Conservation (phyloP, 2,797 vertebrate species). For the Phoebastria nigripes region DNA sequence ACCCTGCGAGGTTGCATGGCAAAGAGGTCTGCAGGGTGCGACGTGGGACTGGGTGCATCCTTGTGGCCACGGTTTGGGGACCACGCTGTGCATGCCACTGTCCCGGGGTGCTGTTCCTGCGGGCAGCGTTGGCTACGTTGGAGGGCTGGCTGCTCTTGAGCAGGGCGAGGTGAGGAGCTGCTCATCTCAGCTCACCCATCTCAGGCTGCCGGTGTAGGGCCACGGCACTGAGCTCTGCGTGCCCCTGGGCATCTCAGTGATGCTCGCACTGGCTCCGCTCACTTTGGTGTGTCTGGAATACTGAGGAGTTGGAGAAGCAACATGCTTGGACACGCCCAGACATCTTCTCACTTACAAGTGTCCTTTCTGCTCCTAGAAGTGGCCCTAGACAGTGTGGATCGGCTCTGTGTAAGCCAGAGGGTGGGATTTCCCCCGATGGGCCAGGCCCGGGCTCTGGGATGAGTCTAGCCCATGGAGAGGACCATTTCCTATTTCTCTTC, state of each 20-base stretch:
- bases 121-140: background rate
- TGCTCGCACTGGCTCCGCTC: background rate
- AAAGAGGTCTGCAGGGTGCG: background rate
- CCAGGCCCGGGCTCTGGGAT: background rate
- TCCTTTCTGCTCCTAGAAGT: background rate
- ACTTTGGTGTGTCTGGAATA: background rate
- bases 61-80: background rate
- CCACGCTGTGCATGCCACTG: too few relatives aligned
- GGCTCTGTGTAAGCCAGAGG: background rate
- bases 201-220: rapidly evolving
- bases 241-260: background rate
- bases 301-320: background rate
- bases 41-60: background rate
- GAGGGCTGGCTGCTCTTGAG: background rate
- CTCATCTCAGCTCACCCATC: background rate
- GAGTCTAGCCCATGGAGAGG: background rate
- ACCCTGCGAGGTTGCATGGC: rapidly evolving
- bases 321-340: background rate
- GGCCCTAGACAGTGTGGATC: background rate
- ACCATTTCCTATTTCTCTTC: too few relatives aligned
- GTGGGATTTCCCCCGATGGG: background rate
- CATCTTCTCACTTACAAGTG: background rate
- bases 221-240: background rate
- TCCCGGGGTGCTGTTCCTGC: background rate
- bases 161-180: background rate